A percentile compares a stretch with the other conserved stretches of the same genome.
Evolutionary conservation across 2,888 invertebrate genomes (phyloP).

Genomic region (Cephus pulcher): DNA sequence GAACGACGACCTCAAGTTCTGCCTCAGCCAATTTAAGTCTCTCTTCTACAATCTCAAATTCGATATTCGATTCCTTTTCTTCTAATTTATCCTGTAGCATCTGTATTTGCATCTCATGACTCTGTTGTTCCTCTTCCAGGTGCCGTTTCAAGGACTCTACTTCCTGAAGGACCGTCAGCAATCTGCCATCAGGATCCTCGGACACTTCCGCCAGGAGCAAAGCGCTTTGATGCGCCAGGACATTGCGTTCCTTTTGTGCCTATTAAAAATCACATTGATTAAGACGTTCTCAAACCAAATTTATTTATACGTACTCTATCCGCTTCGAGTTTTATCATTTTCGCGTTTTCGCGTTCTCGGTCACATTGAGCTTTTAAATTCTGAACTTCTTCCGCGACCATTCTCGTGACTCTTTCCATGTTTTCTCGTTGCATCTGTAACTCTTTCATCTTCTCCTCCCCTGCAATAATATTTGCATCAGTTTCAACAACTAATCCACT

Average conservation of each 20-base stretch:
- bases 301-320: conserved; percentile 55
- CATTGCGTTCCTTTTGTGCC: conserved; percentile 74
- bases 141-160: conserved; percentile 73
- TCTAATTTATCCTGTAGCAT: conserved; percentile 75
- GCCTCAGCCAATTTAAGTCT: conserved; percentile 76
- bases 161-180: conserved; percentile 70
- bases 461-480: conserved; percentile 27
- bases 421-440: conserved; percentile 69
- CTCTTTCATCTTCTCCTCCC: conserved; percentile 46
- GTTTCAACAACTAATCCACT: neutral
- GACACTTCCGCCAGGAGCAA: conserved; percentile 73
- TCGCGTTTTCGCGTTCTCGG: conserved; percentile 72
- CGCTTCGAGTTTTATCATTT: conserved; percentile 63
- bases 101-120: conserved; percentile 71
- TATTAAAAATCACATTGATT: conserved; percentile 33
- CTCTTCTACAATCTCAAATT: conserved; percentile 77
- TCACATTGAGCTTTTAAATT: conserved; percentile 74
- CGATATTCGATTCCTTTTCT: conserved; percentile 75
- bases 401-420: conserved; percentile 74
- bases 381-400: conserved; percentile 75
- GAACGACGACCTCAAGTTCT: conserved; percentile 73
- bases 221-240: conserved; percentile 77
- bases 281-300: neutral
- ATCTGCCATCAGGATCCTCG: conserved; percentile 69
- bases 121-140: conserved; percentile 72